Evolutionary conservation across 2,888 invertebrate species (phyloP).

Genomic region (Scrobipalpa atriplicella): DNA sequence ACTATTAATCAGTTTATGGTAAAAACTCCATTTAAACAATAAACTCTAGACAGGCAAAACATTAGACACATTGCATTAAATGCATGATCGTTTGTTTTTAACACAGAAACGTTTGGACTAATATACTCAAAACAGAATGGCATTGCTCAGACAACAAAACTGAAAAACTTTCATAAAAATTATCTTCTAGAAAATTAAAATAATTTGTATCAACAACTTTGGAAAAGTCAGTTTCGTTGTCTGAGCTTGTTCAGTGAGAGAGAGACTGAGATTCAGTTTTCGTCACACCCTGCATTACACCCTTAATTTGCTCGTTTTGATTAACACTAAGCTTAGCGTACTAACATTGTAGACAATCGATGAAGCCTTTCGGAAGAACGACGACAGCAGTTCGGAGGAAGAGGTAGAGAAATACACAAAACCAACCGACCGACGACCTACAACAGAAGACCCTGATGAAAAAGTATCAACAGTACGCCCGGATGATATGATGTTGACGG

Average conservation of each 20-base stretch:
- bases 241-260: too few species aligned
- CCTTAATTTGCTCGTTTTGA: too few species aligned
- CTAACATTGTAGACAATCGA: slow-evolving; percentile 24
- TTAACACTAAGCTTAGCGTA: slow-evolving; percentile 7
- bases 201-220: too few species aligned
- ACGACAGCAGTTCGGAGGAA: slow-evolving; percentile 40
- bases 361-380: neutral
- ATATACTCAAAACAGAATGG: too few species aligned
- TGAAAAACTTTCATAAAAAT: too few species aligned
- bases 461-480: slow-evolving; percentile 33
- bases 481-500: neutral
- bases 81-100: slow-evolving; percentile 1
- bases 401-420: neutral
- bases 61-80: neutral
- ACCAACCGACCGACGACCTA: neutral
- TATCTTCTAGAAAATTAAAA: too few species aligned
- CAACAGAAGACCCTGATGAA: slow-evolving; percentile 13
- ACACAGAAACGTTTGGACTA: neutral
- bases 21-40: too few species aligned
- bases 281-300: too few species aligned
- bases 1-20: neutral
- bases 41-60: too few species aligned
- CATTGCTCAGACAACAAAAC: too few species aligned
- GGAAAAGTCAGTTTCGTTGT: too few species aligned
- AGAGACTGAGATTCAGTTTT: too few species aligned